Evolutionary conservation across 1,140 invertebrate species (phyloP).

Genomic region (Theocolax elegans): DNA sequence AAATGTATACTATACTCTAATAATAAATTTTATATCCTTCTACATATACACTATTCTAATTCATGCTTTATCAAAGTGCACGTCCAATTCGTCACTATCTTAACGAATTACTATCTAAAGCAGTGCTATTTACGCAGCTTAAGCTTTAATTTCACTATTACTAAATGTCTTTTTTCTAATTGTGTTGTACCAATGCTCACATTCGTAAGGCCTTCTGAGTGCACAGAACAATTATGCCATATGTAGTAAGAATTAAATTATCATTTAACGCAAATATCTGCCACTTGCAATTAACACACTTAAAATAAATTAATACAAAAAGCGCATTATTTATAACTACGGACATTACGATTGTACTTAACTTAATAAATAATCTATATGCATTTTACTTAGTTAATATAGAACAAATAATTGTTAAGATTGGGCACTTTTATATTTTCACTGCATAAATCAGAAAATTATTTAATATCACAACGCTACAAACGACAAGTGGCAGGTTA

Average conservation of each 20-base stretch:
- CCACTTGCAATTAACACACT: conserved; percentile 53
- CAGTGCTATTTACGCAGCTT: conserved; percentile 7
- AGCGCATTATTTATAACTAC: conserved; percentile 21
- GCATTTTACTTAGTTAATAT: not conserved
- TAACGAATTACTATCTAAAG: conserved; percentile 3
- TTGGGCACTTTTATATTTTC: not conserved
- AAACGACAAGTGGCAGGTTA: conserved; percentile 57
- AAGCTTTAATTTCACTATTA: conserved; percentile 47
- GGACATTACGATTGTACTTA: conserved; percentile 13
- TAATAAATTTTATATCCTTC: too few relatives aligned
- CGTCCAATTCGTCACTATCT: not conserved
- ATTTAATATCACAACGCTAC: conserved; percentile 24
- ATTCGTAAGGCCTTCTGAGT: conserved; percentile 64
- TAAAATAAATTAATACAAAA: conserved; percentile 41
- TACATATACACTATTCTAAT: conserved; percentile 8
- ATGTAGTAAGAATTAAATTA: conserved; percentile 55
- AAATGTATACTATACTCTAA: too few relatives aligned
- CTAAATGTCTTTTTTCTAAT: conserved; percentile 48
- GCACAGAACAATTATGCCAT: conserved; percentile 59
- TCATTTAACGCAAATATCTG: conserved; percentile 48
- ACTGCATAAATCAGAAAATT: conserved; percentile 7
- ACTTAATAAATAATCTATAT: conserved; percentile 14
- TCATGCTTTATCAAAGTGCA: conserved; percentile 25
- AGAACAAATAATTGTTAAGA: not conserved
- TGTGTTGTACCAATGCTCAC: conserved; percentile 64